phyloP scores from a whole-genome alignment of 1,140 invertebrate genomes.

The Aphis gossypii region DNA sequence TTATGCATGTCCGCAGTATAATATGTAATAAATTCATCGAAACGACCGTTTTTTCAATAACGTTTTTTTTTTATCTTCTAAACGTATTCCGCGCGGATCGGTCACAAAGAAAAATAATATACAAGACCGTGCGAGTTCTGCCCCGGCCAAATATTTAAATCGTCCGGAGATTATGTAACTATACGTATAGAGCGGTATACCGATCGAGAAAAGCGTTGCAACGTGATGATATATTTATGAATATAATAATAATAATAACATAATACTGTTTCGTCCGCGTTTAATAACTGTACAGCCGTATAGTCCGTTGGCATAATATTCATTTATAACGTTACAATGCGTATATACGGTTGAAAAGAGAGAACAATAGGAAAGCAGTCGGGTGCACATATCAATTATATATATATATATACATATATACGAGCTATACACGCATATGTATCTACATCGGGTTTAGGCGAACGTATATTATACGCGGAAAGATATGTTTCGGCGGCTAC shows the following conservation, averaged over 20 bases:
- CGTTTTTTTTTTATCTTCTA: background rate
- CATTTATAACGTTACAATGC: background rate
- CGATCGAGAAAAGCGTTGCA: background rate
- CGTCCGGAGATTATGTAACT: background rate
- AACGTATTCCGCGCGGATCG: background rate
- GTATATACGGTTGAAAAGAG: background rate
- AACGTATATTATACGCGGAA: background rate
- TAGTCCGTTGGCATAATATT: background rate
- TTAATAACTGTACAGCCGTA: background rate
- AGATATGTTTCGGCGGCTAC: background rate
- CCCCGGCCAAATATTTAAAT: conserved; percentile 1
- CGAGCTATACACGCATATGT: no score
- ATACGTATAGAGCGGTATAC: background rate
- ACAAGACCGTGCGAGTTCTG: background rate
- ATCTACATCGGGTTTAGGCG: background rate
- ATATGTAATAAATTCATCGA: background rate
- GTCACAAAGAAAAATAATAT: background rate
- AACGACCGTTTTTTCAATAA: background rate
- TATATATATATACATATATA: background rate
- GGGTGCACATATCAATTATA: background rate
- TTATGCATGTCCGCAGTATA: background rate
- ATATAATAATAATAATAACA: background rate
- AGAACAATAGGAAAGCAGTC: conserved; percentile 18
- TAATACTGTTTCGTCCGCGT: background rate
- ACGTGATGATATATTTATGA: background rate